Evolutionary conservation across 1,140 invertebrate genomes (phyloP), one percentile per base, ranked within the genome.

Genomic region (Drosophila pallidifrons): DNA sequence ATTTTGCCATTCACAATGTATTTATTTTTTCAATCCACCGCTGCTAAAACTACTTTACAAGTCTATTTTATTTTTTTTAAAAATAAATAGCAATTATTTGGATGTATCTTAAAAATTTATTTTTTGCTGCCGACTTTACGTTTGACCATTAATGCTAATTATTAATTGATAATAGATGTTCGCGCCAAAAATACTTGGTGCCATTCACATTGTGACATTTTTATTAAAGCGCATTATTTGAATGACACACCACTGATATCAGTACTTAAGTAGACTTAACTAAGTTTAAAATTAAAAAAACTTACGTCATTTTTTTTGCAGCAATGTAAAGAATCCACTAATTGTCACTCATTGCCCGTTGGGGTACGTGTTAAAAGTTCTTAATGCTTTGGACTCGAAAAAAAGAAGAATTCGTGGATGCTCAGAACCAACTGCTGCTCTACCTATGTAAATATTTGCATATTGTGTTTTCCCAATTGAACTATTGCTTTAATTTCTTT

Each of bases 291-390:
- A 25, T 25, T 25, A 25, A 25, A 25, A 25, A 25, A 25, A 4
- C 20, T 25, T 25, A 25, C 20, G 20, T 25, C 4, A 15, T 45
- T 49, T 45, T 57, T 30, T 15, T 73, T 92, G 41, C 35, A 93
- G 92, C 58, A 93, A 94, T 60, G 93, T 94, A 55, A 94, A 94
- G 75, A 96, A 96, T 92, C 94, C 94, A 0, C 76, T 95, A 5
- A 94, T 95, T 30, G 92, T 93, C 0, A 86, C 91, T 0, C 93
- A 94, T 47, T 93, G 92, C 20, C 92, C 93, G 0, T 79, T 95
- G 77, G 96, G 96, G 0, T 98, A 97, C 81, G 95, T 97, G 7
- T 92, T 98, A 30, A 98, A 98, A 93, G 94, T 98, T 43, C 93
- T 96, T 16, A 98, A 98, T 92, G 94, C 95, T 0, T 93, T 97